A percentile compares a stretch with the other conserved stretches of the same genome.
Evolutionary conservation across 37 sponge, comb jelly and placozoan species (phyloP).

Genomic region (Aplysina aerophoba): DNA sequence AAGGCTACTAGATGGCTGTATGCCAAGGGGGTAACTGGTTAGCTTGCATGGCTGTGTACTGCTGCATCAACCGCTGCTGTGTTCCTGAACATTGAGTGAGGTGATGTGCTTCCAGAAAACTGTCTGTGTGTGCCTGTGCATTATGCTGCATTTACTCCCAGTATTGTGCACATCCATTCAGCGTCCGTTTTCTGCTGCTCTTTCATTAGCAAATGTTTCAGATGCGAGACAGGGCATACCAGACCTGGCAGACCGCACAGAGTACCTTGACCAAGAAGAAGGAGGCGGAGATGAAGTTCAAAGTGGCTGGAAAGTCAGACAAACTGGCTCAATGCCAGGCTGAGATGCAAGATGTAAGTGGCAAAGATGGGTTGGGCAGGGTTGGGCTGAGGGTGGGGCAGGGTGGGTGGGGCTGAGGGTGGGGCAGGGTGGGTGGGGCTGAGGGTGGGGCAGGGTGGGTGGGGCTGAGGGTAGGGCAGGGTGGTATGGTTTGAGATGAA

Average conservation of each 20-base stretch:
- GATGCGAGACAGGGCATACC: conserved; percentile 79
- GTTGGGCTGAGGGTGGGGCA: conserved; percentile 1
- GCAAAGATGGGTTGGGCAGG: background rate
- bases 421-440: background rate
- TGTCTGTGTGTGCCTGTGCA: no score
- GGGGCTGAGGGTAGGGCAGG: background rate
- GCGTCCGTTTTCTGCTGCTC: background rate
- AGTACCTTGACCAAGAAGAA: conserved; percentile 86
- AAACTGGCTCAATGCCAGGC: conserved; percentile 74
- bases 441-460: background rate
- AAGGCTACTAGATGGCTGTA: no score
- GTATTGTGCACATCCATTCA: no score
- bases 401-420: background rate
- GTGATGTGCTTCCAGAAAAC: no score
- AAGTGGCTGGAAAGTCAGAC: conserved; percentile 84
- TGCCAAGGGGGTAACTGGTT: no score
- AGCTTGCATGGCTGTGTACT: no score
- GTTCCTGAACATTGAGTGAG: no score
- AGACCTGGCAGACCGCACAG: conserved; percentile 80
- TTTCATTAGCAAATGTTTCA: conserved; percentile 70
- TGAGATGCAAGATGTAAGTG: conserved; percentile 81
- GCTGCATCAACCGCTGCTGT: no score
- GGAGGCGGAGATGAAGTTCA: conserved; percentile 84
- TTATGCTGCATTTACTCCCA: no score
- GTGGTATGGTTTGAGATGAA: background rate